phyloP scores from a whole-genome alignment of 2,888 invertebrate genomes.

The Invenusta paracnida region DNA sequence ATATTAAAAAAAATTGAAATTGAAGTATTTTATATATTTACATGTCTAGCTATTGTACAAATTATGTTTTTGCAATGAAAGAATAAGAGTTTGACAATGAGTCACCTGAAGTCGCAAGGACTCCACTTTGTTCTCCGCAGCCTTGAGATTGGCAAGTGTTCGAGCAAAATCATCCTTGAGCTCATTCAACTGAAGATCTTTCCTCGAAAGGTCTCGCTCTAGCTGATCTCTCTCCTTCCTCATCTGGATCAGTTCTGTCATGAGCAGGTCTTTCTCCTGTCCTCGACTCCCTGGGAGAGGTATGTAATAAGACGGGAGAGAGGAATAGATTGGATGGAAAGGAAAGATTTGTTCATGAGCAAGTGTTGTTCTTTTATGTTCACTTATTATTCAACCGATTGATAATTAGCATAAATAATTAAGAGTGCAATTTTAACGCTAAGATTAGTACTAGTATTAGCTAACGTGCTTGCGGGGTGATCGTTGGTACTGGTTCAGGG shows the following conservation, averaged over 20 bases:
- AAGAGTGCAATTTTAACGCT: not conserved
- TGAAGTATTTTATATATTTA: too few relatives aligned
- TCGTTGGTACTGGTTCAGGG: too few relatives aligned
- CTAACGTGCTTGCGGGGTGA: too few relatives aligned
- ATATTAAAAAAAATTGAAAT: too few relatives aligned
- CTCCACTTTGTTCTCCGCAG: constrained; percentile 53
- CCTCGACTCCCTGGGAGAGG: constrained; percentile 39
- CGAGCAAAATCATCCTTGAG: constrained; percentile 54
- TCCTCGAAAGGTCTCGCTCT: constrained; percentile 50
- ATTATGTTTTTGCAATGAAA: not conserved
- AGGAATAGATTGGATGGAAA: too few relatives aligned
- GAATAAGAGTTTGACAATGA: constrained; percentile 11
- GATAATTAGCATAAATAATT: not conserved
- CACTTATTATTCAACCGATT: not conserved
- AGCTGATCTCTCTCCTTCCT: constrained; percentile 54
- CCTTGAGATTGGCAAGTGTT: constrained; percentile 51
- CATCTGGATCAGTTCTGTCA: constrained; percentile 55
- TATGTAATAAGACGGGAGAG: too few relatives aligned
- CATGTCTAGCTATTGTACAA: not conserved
- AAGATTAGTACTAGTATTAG: too few relatives aligned
- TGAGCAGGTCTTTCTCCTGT: constrained; percentile 54
- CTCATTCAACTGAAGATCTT: constrained; percentile 52
- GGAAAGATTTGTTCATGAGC: too few relatives aligned
- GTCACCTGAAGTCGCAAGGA: constrained; percentile 54
- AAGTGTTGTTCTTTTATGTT: not conserved